Percentiles rank a stretch among this genome's conserved stretches.
Conservation (phyloP, 2,113 vertebrate species). For the Ahaetulla prasina region DNA sequence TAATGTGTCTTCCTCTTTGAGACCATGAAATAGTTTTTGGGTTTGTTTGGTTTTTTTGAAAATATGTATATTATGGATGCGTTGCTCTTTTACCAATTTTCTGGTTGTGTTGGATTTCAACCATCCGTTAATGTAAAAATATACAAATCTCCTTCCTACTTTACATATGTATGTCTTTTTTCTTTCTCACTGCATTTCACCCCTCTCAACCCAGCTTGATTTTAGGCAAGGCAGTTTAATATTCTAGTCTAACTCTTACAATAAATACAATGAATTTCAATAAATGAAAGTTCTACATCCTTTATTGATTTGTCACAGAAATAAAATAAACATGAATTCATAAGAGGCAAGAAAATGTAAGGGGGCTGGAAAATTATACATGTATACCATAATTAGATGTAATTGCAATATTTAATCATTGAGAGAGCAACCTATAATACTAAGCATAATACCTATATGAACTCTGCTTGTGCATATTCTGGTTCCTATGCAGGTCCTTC, state of each 20-base stretch:
- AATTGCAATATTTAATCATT: slow-evolving; percentile 73
- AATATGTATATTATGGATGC: not conserved
- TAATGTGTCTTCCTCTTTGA: not conserved
- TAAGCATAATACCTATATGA: slow-evolving; percentile 69
- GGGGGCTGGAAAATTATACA: slow-evolving; percentile 46
- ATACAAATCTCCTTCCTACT: not conserved
- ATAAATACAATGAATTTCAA: not conserved
- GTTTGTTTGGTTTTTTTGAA: not conserved
- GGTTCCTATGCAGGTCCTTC: not conserved
- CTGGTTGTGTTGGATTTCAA: not conserved
- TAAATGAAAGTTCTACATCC: not conserved
- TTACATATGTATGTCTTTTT: not conserved
- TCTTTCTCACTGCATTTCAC: not conserved
- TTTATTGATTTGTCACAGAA: slow-evolving; percentile 7
- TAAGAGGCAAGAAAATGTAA: slow-evolving; percentile 23
- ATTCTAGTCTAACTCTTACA: not conserved
- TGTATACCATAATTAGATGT: slow-evolving; percentile 61
- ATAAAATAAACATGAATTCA: slow-evolving; percentile 27
- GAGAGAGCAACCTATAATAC: slow-evolving; percentile 50
- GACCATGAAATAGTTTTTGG: not conserved
- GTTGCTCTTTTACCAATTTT: not conserved
- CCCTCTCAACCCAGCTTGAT: not conserved
- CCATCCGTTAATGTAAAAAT: not conserved
- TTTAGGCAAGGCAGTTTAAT: not conserved
- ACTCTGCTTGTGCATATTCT: slow-evolving; percentile 39